phyloP scores from a whole-genome alignment of 64 coral and sea anemone species.

The Astreopora myriophthalma region DNA sequence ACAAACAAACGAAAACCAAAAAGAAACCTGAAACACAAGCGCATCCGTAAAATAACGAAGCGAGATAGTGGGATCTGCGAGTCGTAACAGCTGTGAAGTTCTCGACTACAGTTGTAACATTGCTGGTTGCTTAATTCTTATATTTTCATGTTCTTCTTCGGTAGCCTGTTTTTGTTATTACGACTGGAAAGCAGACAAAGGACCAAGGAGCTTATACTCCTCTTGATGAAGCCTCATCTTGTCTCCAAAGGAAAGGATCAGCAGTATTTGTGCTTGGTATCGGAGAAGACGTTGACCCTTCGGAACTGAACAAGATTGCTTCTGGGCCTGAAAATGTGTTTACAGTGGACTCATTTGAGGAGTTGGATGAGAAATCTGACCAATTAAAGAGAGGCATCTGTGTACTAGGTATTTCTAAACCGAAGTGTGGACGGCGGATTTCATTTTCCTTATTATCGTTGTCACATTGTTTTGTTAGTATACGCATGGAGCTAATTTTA shows the following conservation, averaged over 20 bases:
- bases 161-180: constrained; percentile 37
- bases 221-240: constrained; percentile 7
- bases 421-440: too few species aligned
- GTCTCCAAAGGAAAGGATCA: constrained; percentile 1
- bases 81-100: too few species aligned
- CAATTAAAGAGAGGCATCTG: neutral
- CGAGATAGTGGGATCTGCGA: too few species aligned
- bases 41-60: too few species aligned
- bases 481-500: too few species aligned
- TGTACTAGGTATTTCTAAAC: neutral
- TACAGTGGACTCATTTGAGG: constrained; percentile 29
- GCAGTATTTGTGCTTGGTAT: constrained; percentile 56
- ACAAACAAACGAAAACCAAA: too few species aligned
- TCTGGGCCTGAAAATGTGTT: constrained; percentile 23
- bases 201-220: constrained; percentile 3
- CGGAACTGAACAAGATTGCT: constrained; percentile 54
- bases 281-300: neutral
- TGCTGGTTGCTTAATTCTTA: too few species aligned
- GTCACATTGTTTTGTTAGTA: too few species aligned
- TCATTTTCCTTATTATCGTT: too few species aligned
- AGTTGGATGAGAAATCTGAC: neutral
- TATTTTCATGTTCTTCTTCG: neutral
- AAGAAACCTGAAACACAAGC: too few species aligned
- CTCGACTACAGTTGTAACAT: too few species aligned
- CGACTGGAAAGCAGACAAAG: constrained; percentile 51